Evolutionary conservation across 2,113 vertebrate species (phyloP), one percentile per base, ranked within the genome.

Genomic region (Myrmophylax atrothorax): DNA sequence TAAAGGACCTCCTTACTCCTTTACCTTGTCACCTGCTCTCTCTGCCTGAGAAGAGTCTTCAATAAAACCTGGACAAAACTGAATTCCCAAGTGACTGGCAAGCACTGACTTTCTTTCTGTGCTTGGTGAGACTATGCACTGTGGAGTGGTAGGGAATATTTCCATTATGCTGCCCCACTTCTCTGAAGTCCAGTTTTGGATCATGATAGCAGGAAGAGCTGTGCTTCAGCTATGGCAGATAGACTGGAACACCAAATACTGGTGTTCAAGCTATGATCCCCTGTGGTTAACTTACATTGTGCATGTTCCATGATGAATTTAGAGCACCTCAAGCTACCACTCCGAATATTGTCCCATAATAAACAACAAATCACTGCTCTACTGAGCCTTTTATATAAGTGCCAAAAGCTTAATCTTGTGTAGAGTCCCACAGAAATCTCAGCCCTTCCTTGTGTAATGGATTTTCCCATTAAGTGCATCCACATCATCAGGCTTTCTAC

Each of bases 41-140:
- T 87, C n/a, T 81, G 0, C 33, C 31, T 66, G 22, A 77, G 42
- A 59, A 49, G 14, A 25, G 13, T 53, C 46, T 84, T 67, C n/a
- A 23, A 3, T 53, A 81, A 69, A 77, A 55, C 33, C 28, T 22
- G 23, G 55, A 53, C 35, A 63, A 86, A 84, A 42, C 9, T n/a
- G 11, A 67, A 74, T 64, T 87, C 33, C n/a, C 1, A 4, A 68
- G 31, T 14, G 33, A 22, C 1, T 70, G 24, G 35, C 29, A 52
- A 84, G 29, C 14, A 40, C 12, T 7, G 60, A n/a, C 12, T 49
- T 46, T 76, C 20, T 63, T 7, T 62, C n/a, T 40, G 26, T 79
- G 52, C 28, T 89, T 62, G 20, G 17, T 69, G 33, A 53, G 55
- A 23, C 18, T 12, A 22, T 0, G 0, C 7, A 25, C 0, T 56